Evolutionary conservation across 2,888 invertebrate genomes (phyloP).

Genomic region (Brenthis hecate): DNA sequence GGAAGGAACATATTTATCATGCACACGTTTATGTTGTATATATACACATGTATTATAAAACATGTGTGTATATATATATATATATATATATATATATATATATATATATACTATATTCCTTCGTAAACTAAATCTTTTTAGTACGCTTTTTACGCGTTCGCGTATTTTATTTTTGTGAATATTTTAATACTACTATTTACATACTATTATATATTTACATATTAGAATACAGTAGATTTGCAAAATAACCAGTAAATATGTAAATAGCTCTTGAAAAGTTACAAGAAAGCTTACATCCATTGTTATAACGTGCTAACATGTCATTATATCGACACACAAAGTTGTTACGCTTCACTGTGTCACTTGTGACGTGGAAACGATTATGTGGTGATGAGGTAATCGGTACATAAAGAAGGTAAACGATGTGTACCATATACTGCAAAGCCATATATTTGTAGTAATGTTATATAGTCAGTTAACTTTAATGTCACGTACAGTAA

Average conservation of each 20-base stretch:
- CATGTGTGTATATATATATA: no score
- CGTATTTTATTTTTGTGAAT: no score
- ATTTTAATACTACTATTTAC: no score
- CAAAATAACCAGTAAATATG: background rate
- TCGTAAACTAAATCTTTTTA: no score
- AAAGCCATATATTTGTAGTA: background rate
- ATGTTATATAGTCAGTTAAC: slow-evolving; percentile 5
- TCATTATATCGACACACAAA: slow-evolving; percentile 60
- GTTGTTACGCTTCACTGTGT: slow-evolving; percentile 51
- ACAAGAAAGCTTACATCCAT: background rate
- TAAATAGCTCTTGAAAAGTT: background rate
- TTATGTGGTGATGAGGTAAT: slow-evolving; percentile 42
- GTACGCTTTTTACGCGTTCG: no score
- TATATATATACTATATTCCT: no score
- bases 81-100: no score
- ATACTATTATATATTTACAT: no score
- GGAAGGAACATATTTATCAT: no score
- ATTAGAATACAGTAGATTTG: no score
- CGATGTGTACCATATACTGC: background rate
- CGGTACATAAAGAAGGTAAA: slow-evolving; percentile 26
- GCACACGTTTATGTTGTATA: no score
- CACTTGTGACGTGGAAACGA: slow-evolving; percentile 50
- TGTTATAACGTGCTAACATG: slow-evolving; percentile 41
- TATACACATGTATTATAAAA: no score
- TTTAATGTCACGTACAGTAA: background rate